Evolutionary conservation across 1,140 invertebrate genomes (phyloP).

Genomic region (Papilio xuthus): DNA sequence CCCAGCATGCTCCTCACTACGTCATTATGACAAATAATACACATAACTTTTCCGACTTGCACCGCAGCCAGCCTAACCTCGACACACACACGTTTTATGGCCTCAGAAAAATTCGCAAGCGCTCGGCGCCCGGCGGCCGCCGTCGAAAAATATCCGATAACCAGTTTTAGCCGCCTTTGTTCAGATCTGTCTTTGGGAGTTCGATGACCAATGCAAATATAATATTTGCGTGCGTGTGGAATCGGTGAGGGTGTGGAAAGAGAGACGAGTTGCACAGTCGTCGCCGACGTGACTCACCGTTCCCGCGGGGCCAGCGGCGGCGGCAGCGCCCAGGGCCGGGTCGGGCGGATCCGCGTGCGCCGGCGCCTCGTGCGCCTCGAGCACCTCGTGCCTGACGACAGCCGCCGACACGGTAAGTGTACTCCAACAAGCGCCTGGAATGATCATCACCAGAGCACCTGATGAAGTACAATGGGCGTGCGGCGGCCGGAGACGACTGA

Average conservation of each 20-base stretch:
- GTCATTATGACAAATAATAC: constrained; percentile 15
- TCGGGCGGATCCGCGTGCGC: constrained; percentile 40
- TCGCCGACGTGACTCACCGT: constrained; percentile 60
- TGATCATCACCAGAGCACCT: constrained; percentile 95
- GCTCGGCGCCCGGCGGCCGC: constrained; percentile 58
- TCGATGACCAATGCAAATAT: constrained; percentile 76
- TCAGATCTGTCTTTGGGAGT: constrained; percentile 69
- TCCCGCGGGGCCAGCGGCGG: constrained; percentile 51
- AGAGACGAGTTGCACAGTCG: constrained; percentile 60
- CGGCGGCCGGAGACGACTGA: constrained; percentile 76
- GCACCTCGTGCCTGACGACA: constrained; percentile 50
- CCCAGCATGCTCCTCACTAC: not conserved
- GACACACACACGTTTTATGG: constrained; percentile 39
- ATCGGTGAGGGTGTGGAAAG: constrained; percentile 65
- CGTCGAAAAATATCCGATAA: constrained; percentile 69
- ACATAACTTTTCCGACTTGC: constrained; percentile 13
- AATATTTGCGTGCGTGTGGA: constrained; percentile 56
- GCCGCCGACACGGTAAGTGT: constrained; percentile 89
- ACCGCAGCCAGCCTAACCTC: not conserved
- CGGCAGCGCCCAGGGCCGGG: not conserved
- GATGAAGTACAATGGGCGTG: constrained; percentile 99
- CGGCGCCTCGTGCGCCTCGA: constrained; percentile 53
- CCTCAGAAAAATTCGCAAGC: constrained; percentile 59
- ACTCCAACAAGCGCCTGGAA: constrained; percentile 98
- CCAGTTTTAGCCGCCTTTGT: constrained; percentile 77